Evolutionary conservation across 2,113 vertebrate genomes (phyloP), one percentile per base, ranked within the genome.

Genomic region (Xerus inauris): DNA sequence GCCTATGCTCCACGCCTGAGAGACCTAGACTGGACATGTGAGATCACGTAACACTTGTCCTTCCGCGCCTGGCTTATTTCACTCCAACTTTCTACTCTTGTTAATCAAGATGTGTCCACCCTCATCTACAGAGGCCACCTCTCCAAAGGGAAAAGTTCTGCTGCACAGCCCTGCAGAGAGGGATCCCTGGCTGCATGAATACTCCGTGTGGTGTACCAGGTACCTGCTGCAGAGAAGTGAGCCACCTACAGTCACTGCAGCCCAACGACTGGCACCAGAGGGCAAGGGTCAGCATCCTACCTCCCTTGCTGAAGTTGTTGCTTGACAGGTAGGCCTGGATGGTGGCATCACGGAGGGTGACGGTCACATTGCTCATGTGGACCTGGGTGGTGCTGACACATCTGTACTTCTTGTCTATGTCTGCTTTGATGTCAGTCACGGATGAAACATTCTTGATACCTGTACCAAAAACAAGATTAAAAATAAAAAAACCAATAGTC

Each of bases 301-400:
- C 99, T 85, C 98, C 98, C 22, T 30, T 64, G 97, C 99, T 99
- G 72, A 99, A 97, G 94, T 97, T 99, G 73, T 95, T 96, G 47
- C 97, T 98, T 9, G 89, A 94, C 97, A 99, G 98, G 98, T 99
- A 99, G 1, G 99, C 99, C 98, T 99, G 99, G 97, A 99, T 96
- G 86, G 92, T 99, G 94, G 99, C 93, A 0, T 99, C 71, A 20
- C 83, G 98, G 85, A 99, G 98, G 1, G 98, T 99, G 92, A 99
- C 0, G 0, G 72, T 98, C 40, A 98, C 98, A 0, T 30, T 95
- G 14, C 28, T 94, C 89, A 99, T 97, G 8, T 0, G 57, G 72
- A 99, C 8, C 1, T 67, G 35, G 54, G 67, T 92, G 64, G 97
- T 94, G 86, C 65, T 99, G 87, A 95, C 8, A 91, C 99, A 99